phyloP scores from a whole-genome alignment of 2,113 vertebrate species.

The Oreochromis tanganicae region DNA sequence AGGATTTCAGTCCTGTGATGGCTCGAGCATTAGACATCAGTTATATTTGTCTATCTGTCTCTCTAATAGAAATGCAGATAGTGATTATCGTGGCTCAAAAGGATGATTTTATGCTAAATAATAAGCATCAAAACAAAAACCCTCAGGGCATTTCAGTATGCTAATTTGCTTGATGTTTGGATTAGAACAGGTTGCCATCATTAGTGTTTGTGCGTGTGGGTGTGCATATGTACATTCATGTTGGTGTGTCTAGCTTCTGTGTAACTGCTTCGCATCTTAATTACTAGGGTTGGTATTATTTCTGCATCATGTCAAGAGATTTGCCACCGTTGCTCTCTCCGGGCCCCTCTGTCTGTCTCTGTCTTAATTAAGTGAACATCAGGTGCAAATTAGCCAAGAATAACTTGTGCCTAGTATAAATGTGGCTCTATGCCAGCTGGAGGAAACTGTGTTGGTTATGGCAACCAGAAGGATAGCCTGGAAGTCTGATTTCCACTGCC shows the following conservation, averaged over 20 bases:
- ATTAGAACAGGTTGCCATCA: constrained; percentile 52
- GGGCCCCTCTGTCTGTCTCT: constrained; percentile 42
- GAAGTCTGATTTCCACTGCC: constrained; percentile 7
- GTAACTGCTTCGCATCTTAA: constrained; percentile 54
- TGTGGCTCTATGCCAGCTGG: constrained; percentile 60
- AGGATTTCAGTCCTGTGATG: not conserved
- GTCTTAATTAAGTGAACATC: constrained; percentile 76
- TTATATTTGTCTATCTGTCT: not conserved
- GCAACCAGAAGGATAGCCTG: not conserved
- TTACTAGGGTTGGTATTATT: constrained; percentile 55
- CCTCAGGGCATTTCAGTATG: not conserved
- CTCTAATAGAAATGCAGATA: not conserved
- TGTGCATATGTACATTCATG: not conserved
- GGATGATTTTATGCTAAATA: not conserved
- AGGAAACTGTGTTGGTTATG: not conserved
- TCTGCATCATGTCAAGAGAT: constrained; percentile 61
- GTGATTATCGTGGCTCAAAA: not conserved
- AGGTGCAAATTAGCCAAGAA: constrained; percentile 73
- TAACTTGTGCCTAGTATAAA: constrained; percentile 52
- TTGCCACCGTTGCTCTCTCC: constrained; percentile 31
- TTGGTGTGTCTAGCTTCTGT: not conserved
- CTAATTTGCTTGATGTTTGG: constrained; percentile 51
- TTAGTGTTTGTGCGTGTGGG: constrained; percentile 21
- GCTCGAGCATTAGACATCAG: not conserved
- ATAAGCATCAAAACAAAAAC: not conserved